Evolutionary conservation across 1,140 invertebrate genomes (phyloP).

Genomic region (Meloidogyne hapla): DNA sequence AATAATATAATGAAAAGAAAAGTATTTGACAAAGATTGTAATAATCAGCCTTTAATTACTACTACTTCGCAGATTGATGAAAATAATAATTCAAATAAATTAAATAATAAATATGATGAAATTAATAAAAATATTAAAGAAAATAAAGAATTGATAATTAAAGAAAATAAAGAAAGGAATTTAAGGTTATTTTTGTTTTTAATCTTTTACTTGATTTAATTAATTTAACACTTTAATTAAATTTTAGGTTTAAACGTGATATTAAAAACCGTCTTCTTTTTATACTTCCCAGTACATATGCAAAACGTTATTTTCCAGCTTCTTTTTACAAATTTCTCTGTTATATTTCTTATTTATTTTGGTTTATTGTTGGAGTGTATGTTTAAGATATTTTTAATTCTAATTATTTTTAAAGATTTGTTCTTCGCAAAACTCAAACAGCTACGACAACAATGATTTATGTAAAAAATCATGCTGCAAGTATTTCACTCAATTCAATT

Average conservation of each 20-base stretch:
- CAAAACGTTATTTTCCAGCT: constrained; percentile 12
- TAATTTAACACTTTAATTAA: background rate
- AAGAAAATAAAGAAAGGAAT: background rate
- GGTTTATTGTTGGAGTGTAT: constrained; percentile 26
- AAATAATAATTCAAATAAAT: background rate
- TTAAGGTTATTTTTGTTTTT: background rate
- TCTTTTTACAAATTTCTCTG: constrained; percentile 6
- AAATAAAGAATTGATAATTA: background rate
- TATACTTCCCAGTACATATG: constrained; percentile 22
- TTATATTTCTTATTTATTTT: constrained; percentile 21
- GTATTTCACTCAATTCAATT: constrained; percentile 51
- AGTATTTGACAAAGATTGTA: background rate
- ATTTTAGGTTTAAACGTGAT: background rate
- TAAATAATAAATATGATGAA: too few relatives aligned
- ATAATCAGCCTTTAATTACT: background rate
- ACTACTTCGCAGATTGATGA: background rate
- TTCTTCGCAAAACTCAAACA: constrained; percentile 54
- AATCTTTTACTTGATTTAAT: background rate
- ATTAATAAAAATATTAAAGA: background rate
- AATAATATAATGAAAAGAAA: constrained; percentile 1
- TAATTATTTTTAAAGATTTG: constrained; percentile 30
- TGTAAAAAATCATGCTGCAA: constrained; percentile 50
- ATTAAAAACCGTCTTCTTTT: background rate
- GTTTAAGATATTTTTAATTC: too few relatives aligned
- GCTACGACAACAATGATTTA: constrained; percentile 57